These are phyloP conservation scores for Manis crassicaudata DNA, from an alignment of 2,797 vertebrate species.

Conservation along the genomic window DNA sequence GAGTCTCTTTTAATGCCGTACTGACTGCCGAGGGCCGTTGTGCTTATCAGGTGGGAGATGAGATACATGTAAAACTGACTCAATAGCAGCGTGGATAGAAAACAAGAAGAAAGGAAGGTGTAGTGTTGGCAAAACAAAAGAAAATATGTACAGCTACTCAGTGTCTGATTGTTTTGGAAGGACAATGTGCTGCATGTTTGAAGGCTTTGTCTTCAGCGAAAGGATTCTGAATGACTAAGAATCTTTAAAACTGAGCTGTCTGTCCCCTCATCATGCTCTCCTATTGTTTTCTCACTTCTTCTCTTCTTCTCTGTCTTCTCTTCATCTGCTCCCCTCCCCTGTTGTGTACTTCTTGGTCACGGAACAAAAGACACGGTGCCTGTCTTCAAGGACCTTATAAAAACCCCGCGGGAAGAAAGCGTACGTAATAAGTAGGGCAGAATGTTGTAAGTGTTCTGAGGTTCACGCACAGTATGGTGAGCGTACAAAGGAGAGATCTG, in stretches of 20 bases:
- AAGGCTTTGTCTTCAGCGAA: constrained; percentile 23
- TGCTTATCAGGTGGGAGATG: neutral
- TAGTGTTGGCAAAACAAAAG: neutral
- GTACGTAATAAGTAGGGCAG: constrained; percentile 61
- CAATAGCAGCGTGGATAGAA: neutral
- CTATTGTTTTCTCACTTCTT: neutral
- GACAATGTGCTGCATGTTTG: neutral
- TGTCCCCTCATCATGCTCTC: no score
- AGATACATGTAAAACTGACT: neutral
- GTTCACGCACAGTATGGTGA: neutral
- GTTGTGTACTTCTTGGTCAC: neutral
- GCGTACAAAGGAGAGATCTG: neutral
- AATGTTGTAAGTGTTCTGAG: neutral
- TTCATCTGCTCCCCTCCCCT: neutral
- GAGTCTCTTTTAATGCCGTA: neutral
- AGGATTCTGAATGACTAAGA: neutral
- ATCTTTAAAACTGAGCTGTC: neutral
- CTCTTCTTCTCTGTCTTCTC: neutral
- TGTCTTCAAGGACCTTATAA: constrained; percentile 13
- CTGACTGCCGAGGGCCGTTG: neutral
- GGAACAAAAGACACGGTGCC: constrained; percentile 1
- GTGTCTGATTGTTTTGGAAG: constrained; percentile 11
- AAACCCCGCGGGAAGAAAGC: neutral
- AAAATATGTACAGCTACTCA: neutral
- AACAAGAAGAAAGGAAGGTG: neutral